Evolutionary conservation across 2,113 vertebrate genomes (phyloP).

Genomic region (Rhinogobius similis): DNA sequence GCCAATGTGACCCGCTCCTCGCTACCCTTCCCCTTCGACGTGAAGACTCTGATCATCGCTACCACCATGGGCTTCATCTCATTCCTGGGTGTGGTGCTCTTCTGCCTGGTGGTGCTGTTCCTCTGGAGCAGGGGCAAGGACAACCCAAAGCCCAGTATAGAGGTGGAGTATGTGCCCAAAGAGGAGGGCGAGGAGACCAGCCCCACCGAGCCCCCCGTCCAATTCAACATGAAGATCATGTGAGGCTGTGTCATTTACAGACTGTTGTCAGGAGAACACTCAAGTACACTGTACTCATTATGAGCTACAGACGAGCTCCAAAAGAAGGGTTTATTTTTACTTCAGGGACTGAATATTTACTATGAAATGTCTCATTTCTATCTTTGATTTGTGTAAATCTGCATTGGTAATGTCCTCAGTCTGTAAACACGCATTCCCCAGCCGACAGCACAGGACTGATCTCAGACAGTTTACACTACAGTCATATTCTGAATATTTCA

Average conservation of each 20-base stretch:
- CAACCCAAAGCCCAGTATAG: slow-evolving; percentile 94
- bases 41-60: slow-evolving; percentile 97
- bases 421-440: slow-evolving; percentile 58
- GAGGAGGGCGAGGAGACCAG: slow-evolving; percentile 87
- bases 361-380: slow-evolving; percentile 54
- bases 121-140: slow-evolving; percentile 98
- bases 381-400: slow-evolving; percentile 67
- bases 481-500: slow-evolving; percentile 14
- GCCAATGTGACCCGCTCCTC: slow-evolving; percentile 91
- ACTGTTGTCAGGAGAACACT: slow-evolving; percentile 53
- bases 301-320: slow-evolving; percentile 54
- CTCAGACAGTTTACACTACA: slow-evolving; percentile 11
- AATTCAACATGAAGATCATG: slow-evolving; percentile 99
- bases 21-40: slow-evolving; percentile 95
- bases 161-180: slow-evolving; percentile 96
- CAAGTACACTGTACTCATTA: slow-evolving; percentile 45
- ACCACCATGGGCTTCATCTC: slow-evolving; percentile 99
- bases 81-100: slow-evolving; percentile 96
- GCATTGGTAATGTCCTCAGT: slow-evolving; percentile 61
- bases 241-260: slow-evolving; percentile 69
- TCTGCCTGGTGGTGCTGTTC: slow-evolving; percentile 97
- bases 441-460: slow-evolving; percentile 16
- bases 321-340: slow-evolving; percentile 52
- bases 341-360: slow-evolving; percentile 65
- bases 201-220: slow-evolving; percentile 86